These are phyloP conservation scores for Dendronephthya gigantea DNA, from an alignment of 64 coral and sea anemone species.

Conservation along the genomic window DNA sequence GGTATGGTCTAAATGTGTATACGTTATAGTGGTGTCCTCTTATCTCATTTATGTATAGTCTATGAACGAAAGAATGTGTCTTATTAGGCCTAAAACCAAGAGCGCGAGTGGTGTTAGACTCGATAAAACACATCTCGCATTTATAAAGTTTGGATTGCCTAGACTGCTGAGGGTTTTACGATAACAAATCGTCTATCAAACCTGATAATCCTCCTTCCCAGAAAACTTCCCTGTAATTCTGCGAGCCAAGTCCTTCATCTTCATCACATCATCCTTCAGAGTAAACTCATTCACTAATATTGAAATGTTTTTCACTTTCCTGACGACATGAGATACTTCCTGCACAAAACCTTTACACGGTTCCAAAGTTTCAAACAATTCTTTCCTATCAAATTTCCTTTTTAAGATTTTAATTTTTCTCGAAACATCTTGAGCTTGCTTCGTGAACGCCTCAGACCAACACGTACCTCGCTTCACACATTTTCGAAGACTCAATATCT, in stretches of 20 bases:
- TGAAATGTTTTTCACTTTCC: conserved; percentile 22
- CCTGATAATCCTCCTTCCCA: background rate
- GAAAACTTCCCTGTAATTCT: conserved; percentile 31
- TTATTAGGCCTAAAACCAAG: no score
- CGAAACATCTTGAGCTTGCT: background rate
- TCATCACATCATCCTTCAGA: conserved; percentile 53
- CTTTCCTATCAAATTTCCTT: conserved; percentile 36
- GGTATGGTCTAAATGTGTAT: no score
- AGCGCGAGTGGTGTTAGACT: no score
- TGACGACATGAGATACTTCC: no score
- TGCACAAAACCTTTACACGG: conserved; percentile 32
- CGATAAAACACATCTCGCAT: no score
- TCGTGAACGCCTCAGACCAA: background rate
- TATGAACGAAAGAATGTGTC: no score
- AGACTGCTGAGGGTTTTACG: background rate
- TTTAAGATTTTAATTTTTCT: background rate
- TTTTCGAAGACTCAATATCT: background rate
- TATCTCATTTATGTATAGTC: no score
- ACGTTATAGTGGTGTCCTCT: no score
- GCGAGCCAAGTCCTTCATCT: conserved; percentile 38
- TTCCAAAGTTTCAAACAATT: conserved; percentile 40
- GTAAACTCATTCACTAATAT: conserved; percentile 55
- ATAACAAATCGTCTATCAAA: no score
- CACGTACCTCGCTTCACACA: background rate
- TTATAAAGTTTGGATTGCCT: no score